Evolutionary conservation across 2,797 vertebrate genomes (phyloP), one percentile per base, ranked within the genome.

Genomic region (Dromococcyx pavoninus): DNA sequence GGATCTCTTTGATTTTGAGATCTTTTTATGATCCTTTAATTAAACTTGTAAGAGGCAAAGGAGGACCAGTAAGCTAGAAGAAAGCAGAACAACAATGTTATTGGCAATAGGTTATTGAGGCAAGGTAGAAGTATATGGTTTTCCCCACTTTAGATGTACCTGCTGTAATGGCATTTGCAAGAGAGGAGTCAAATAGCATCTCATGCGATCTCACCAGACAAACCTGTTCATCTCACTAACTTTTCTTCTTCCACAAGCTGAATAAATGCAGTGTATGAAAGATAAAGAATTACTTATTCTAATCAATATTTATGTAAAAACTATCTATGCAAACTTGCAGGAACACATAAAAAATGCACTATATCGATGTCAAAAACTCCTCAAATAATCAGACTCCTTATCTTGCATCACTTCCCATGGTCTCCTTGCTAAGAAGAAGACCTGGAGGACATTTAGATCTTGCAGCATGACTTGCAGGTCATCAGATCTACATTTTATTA

Each of bases 81-180:
- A 2, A 3, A 4, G 27, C 61, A 74, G n/a, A 44, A 6, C 3
- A 3, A 2, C 2, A 16, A 41, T 7, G 1, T 41, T n/a, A n/a
- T 27, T 70, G 67, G 60, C 24, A 41, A 33, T 28, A 13, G 17
- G 11, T 9, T 7, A 18, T 32, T 17, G 57, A 24, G 13, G 8
- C 60, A 14, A 54, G 73, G 13, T 4, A 9, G 66, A 14, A 33
- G 33, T 1, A 2, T 2, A 2, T 16, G n/a, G 12, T 24, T 25
- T 54, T 33, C 24, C 16, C 62, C 48, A 6, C 77, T 13, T 2
- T 7, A 28, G 72, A 6, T 18, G 48, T 43, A 8, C 11, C 58
- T 35, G 54, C 76, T 16, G 5, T 4, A 2, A 16, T 2, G 44
- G 16, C 11, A 16, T 13, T 8, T 54, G 77, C 54, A 27, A n/a